These are phyloP conservation scores for Odontamblyopus rebecca DNA, from an alignment of 2,797 vertebrate genomes.

Conservation along the genomic window DNA sequence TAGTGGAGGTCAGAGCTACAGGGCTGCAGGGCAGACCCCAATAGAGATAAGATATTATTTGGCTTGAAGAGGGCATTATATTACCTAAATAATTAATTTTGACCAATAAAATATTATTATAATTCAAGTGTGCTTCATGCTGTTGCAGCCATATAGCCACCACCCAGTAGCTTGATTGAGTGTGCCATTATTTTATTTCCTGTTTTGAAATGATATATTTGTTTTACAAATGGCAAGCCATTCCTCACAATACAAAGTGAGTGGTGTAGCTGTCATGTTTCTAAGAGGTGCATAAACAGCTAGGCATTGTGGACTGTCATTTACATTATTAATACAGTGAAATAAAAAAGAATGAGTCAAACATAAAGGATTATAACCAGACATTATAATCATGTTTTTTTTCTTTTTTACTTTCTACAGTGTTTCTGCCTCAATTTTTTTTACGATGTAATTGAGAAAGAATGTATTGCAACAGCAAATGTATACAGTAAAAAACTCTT, in stretches of 20 bases:
- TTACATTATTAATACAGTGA: slow-evolving; percentile 13
- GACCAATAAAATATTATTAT: not conserved
- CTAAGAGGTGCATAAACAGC: slow-evolving; percentile 24
- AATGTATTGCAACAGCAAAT: too few relatives aligned
- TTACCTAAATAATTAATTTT: not conserved
- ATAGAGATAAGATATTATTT: too few relatives aligned
- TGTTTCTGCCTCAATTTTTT: not conserved
- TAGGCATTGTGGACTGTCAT: not conserved
- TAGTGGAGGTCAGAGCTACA: too few relatives aligned
- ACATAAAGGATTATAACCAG: slow-evolving; percentile 3
- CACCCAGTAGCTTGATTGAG: slow-evolving; percentile 16
- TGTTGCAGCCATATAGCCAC: not conserved
- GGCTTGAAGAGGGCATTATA: too few relatives aligned
- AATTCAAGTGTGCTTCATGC: not conserved
- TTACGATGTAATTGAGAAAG: too few relatives aligned
- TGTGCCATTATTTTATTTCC: slow-evolving; percentile 14
- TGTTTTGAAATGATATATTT: slow-evolving; percentile 12
- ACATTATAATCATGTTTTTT: slow-evolving; percentile 3
- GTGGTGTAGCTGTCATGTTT: slow-evolving; percentile 28
- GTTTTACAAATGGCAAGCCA: too few relatives aligned
- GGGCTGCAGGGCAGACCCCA: too few relatives aligned
- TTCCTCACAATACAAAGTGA: slow-evolving; percentile 5
- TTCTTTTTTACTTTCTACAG: slow-evolving; percentile 3
- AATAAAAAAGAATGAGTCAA: slow-evolving; percentile 1
- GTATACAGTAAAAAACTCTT: too few relatives aligned